A percentile compares a stretch with the other conserved stretches of the same genome.
These are phyloP conservation scores for Archegozetes longisetosus DNA, from an alignment of 1,140 invertebrate species.

Conservation along the genomic window DNA sequence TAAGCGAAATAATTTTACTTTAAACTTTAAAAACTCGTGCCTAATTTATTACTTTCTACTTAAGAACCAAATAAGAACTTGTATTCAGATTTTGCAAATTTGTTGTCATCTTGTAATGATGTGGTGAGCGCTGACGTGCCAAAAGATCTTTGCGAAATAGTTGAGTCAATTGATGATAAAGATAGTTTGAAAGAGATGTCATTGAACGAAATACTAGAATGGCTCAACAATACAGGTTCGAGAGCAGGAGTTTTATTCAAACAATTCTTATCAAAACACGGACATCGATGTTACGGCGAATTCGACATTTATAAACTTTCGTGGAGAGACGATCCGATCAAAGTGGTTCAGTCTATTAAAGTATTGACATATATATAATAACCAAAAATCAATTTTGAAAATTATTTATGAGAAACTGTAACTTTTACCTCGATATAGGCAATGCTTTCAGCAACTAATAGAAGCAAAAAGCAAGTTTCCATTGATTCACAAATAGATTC, in stretches of 20 bases:
- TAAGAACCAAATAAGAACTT: slow-evolving; percentile 38
- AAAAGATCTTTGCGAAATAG: slow-evolving; percentile 17
- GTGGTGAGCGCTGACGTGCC: background rate
- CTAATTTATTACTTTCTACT: slow-evolving; percentile 34
- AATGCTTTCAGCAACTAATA: slow-evolving; percentile 18
- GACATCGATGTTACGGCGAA: slow-evolving; percentile 55
- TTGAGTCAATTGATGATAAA: slow-evolving; percentile 24
- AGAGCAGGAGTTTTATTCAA: slow-evolving; percentile 26
- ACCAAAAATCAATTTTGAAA: slow-evolving; percentile 45
- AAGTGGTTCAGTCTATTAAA: no score
- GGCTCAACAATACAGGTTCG: slow-evolving; percentile 27
- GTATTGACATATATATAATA: no score
- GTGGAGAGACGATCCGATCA: no score
- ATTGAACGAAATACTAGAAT: slow-evolving; percentile 19
- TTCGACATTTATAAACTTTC: no score
- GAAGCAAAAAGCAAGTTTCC: slow-evolving; percentile 2
- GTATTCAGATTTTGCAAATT: background rate
- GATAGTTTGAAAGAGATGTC: background rate
- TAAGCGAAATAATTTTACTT: slow-evolving; percentile 30
- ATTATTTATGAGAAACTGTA: slow-evolving; percentile 39
- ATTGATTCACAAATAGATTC: slow-evolving; percentile 9
- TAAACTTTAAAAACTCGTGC: slow-evolving; percentile 41
- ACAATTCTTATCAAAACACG: slow-evolving; percentile 47
- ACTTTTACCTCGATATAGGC: slow-evolving; percentile 45
- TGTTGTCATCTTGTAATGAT: background rate